Conservation (phyloP, 2,888 invertebrate genomes). For the Caenorhabditis wallacei region DNA sequence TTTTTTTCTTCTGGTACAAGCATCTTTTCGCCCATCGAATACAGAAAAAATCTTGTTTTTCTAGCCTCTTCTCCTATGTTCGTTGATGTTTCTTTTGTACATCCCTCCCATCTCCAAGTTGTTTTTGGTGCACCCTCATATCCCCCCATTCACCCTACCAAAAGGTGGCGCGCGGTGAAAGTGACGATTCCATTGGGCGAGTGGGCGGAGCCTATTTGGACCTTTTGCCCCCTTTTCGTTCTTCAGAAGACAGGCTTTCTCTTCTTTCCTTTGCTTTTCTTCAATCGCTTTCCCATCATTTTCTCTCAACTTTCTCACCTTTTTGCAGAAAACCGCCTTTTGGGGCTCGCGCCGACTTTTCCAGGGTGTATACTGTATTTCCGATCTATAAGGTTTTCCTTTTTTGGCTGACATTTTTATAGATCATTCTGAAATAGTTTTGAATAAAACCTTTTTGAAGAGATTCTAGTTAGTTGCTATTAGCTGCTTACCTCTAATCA, state of each 20-base stretch:
- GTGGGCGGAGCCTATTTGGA: conserved; percentile 32
- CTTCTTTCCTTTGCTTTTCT: not conserved
- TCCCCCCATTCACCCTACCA: conserved; percentile 13
- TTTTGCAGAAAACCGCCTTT: conserved; percentile 19
- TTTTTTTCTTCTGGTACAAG: conserved; percentile 43
- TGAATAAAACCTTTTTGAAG: no score
- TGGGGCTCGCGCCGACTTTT: conserved; percentile 3
- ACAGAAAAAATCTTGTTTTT: conserved; percentile 57
- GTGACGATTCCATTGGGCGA: no score
- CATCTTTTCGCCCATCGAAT: conserved; percentile 27
- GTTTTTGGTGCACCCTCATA: conserved; percentile 9
- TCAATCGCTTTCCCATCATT: conserved; percentile 28
- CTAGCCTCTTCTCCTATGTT: conserved; percentile 13
- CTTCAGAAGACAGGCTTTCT: conserved; percentile 9
- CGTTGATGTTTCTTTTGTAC: conserved; percentile 60
- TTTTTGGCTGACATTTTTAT: not conserved
- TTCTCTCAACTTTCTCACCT: conserved; percentile 52
- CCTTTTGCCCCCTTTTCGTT: not conserved
- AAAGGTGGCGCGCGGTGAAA: no score
- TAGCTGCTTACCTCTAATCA: no score
- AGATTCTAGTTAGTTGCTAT: no score
- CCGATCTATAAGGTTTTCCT: conserved; percentile 1
- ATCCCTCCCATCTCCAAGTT: conserved; percentile 20
- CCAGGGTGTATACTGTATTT: not conserved
- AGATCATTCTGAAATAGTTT: no score